Percentiles rank a stretch among this genome's conserved stretches.
Evolutionary conservation across 2,113 vertebrate species (phyloP).

Genomic region (Tenebrosternarchus preto): DNA sequence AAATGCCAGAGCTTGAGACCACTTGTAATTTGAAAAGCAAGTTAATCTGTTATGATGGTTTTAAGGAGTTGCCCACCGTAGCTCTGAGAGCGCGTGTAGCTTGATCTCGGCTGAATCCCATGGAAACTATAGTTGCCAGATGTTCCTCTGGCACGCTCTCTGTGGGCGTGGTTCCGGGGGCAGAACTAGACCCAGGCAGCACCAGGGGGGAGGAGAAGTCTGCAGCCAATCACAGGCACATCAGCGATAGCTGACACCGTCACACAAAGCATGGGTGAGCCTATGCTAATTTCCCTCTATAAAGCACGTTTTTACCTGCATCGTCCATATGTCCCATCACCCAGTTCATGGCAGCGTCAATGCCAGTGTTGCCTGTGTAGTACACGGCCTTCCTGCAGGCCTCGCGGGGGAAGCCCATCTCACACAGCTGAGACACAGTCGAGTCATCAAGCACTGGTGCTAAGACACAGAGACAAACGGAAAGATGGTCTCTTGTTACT

Average conservation of each 20-base stretch:
- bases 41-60: neutral
- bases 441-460: conserved; percentile 95
- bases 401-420: conserved; percentile 97
- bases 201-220: conserved; percentile 93
- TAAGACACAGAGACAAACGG: conserved; percentile 58
- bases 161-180: conserved; percentile 77
- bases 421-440: conserved; percentile 91
- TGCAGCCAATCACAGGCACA: conserved; percentile 64
- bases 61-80: conserved; percentile 76
- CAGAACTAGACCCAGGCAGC: conserved; percentile 87
- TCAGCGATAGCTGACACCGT: neutral
- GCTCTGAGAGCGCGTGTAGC: conserved; percentile 92
- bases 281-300: neutral
- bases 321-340: conserved; percentile 98
- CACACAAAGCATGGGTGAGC: neutral
- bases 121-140: conserved; percentile 93
- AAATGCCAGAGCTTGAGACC: too few relatives aligned
- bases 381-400: conserved; percentile 97
- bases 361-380: conserved; percentile 95
- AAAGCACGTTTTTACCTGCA: conserved; percentile 78
- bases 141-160: conserved; percentile 91
- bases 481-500: conserved; percentile 17
- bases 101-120: conserved; percentile 98
- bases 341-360: conserved; percentile 97
- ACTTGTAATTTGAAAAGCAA: too few relatives aligned